Base-by-base conservation (phyloP, 1,140 invertebrate genomes). In the Archivesica marissinica region DNA sequence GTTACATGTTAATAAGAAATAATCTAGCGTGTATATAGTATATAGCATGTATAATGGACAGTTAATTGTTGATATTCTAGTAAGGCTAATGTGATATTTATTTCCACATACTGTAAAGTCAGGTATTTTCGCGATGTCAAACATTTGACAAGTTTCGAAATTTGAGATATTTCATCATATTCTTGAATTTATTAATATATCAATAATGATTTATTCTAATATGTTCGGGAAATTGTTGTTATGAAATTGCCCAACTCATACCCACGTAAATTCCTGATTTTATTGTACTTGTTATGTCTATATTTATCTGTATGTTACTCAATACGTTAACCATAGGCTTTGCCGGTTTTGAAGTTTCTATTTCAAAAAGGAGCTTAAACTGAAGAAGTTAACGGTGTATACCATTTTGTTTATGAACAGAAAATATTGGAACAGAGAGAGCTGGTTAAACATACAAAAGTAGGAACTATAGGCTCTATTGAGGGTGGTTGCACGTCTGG, bases 61-160 rank as follows among this genome's bases (percentile, higher is more conserved):
- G 64, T 68, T 72, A 72, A 44, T 72, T 72, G 68, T 72, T 72
- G 68, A 50, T 44, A 23, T 20, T 64, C 30, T 64, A 64, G 33
- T 64, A 64, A 35, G 9, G 38, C 44, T 72, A 50, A 72, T 72
- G 68, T 68, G 68, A 72, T 72, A 72, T 72, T 72, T 20, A 59
- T 64, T 17, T 17, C 33, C 23, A 7, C 30, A 35, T 64, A n/a
- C n/a, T n/a, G n/a, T n/a, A n/a, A n/a, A n/a, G n/a, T n/a, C n/a
- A n/a, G n/a, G n/a, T n/a, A n/a, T n/a, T n/a, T n/a, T n/a, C n/a
- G n/a, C n/a, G n/a, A n/a, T n/a, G n/a, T n/a, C n/a, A n/a, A n/a
- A n/a, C n/a, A n/a, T n/a, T n/a, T n/a, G n/a, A n/a, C n/a, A n/a
- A n/a, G n/a, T n/a, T n/a, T n/a, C n/a, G n/a, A n/a, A n/a, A n/a